Evolutionary conservation across 2,797 vertebrate species (phyloP).

Genomic region (Acanthurus lineatus): DNA sequence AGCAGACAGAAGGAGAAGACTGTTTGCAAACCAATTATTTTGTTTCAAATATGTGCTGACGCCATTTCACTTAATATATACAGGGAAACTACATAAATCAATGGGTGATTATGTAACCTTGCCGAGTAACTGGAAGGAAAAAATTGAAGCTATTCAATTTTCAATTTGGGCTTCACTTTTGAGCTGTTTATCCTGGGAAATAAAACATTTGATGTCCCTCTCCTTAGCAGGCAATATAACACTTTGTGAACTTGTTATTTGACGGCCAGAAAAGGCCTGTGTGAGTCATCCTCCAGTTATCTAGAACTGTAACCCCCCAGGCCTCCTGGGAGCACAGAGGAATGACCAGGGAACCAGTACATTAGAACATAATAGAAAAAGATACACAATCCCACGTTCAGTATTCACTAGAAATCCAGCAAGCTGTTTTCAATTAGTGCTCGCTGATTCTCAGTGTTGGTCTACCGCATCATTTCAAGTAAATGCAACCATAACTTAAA

Average conservation of each 20-base stretch:
- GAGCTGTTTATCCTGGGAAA: conserved; percentile 36
- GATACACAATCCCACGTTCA: conserved; percentile 64
- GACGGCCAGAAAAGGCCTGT: conserved; percentile 55
- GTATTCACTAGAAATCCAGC: conserved; percentile 43
- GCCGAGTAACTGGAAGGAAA: conserved; percentile 9
- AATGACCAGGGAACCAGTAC: conserved; percentile 66
- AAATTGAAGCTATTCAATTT: conserved; percentile 29
- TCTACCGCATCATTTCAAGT: conserved; percentile 78
- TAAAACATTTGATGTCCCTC: conserved; percentile 49
- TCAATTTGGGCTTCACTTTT: conserved; percentile 18
- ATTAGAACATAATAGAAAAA: conserved; percentile 57
- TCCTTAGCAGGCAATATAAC: conserved; percentile 60
- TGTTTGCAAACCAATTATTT: neutral
- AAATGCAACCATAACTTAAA: conserved; percentile 75
- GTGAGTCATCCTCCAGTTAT: conserved; percentile 75
- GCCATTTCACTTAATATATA: neutral
- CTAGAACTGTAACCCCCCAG: conserved; percentile 61
- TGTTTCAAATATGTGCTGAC: conserved; percentile 13
- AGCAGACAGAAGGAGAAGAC: neutral
- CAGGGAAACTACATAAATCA: conserved; percentile 2
- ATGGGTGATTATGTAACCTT: conserved; percentile 26
- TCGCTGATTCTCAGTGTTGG: conserved; percentile 72
- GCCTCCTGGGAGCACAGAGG: conserved; percentile 67
- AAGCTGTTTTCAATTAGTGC: conserved; percentile 81
- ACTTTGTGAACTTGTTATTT: conserved; percentile 65